Evolutionary conservation across 2,113 vertebrate species (phyloP).

Genomic region (Poeciliopsis prolifica): DNA sequence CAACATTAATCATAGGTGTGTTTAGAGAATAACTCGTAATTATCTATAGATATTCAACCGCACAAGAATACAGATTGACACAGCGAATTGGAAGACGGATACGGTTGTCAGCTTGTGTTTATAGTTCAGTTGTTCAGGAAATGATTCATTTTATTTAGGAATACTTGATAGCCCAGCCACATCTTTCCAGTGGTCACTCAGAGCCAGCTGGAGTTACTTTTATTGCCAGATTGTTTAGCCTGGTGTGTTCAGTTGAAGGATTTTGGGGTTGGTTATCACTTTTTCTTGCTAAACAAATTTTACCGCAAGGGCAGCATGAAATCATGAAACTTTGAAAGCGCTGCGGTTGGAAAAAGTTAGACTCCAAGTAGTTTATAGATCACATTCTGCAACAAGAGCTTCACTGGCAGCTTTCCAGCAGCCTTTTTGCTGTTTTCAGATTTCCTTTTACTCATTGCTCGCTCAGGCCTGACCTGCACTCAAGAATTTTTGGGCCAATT

Average conservation of each 20-base stretch:
- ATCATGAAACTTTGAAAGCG: slow-evolving; percentile 11
- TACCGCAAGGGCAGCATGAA: slow-evolving; percentile 16
- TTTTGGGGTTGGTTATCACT: slow-evolving; percentile 43
- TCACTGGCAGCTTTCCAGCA: neutral
- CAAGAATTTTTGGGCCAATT: neutral
- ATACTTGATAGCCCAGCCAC: neutral
- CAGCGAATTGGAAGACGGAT: slow-evolving; percentile 35
- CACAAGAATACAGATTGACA: neutral
- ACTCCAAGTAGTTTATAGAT: slow-evolving; percentile 7
- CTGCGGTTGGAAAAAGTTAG: slow-evolving; percentile 8
- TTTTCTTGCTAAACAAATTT: slow-evolving; percentile 32
- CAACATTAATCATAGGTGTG: neutral
- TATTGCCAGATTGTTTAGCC: slow-evolving; percentile 9
- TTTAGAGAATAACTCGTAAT: neutral
- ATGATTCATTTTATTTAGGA: slow-evolving; percentile 17
- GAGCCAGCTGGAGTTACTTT: neutral
- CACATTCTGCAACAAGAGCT: slow-evolving; percentile 2
- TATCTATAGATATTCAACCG: neutral
- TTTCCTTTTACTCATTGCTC: neutral
- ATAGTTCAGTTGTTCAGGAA: slow-evolving; percentile 56
- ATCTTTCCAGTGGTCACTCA: neutral
- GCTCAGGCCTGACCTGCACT: neutral
- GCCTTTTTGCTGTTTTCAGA: slow-evolving; percentile 2
- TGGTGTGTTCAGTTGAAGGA: slow-evolving; percentile 20
- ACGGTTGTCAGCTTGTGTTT: slow-evolving; percentile 19